Evolutionary conservation across 1,140 invertebrate species (phyloP), one percentile per base, ranked within the genome.

Genomic region (Choristoneura fumiferana): DNA sequence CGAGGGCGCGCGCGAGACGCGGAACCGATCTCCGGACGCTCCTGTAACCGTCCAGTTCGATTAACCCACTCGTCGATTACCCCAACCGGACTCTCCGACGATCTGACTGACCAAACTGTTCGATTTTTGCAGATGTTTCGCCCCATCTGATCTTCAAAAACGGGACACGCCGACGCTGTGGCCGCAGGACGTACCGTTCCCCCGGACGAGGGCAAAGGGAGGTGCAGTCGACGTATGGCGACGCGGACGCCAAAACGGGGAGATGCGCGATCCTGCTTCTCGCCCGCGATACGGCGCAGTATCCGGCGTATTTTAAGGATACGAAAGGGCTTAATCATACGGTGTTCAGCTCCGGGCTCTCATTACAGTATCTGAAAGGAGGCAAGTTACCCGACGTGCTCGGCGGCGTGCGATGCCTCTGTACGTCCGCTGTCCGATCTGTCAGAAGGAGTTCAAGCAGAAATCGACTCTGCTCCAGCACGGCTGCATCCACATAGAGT

Each of bases 81-180:
- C 71, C 73, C 38, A 45, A 49, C 54, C 37, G 54, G 57, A 61
- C 59, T 39, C 54, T 29, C 57, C 58, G 55, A 69, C 67, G 14
- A 22, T 52, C 57, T 74, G 52, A 76, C 69, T 84, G 62, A 87
- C 73, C 72, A 66, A 66, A 63, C 52, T 80, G 35, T 85, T 84
- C 65, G 37, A 64, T 84, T 83, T 78, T 94, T 94, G 69, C 92
- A 96, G 95, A 96, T 92, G 95, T 96, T 69, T 96, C 95, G 76
- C 95, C 95, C 65, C 95, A 96, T 88, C 91, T 96, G 82, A 95
- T 96, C 73, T 96, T 96, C 91, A 96, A 96, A 89, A 96, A 96
- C 78, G 95, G 95, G 22, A 94, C 76, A 94, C 94, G 72, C 94
- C 94, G 54, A 96, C 95, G 17, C 90, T 96, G 22, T 96, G 95